Evolutionary conservation across 1,140 invertebrate genomes (phyloP), one percentile per base, ranked within the genome.

Genomic region (Cydia strobilella): DNA sequence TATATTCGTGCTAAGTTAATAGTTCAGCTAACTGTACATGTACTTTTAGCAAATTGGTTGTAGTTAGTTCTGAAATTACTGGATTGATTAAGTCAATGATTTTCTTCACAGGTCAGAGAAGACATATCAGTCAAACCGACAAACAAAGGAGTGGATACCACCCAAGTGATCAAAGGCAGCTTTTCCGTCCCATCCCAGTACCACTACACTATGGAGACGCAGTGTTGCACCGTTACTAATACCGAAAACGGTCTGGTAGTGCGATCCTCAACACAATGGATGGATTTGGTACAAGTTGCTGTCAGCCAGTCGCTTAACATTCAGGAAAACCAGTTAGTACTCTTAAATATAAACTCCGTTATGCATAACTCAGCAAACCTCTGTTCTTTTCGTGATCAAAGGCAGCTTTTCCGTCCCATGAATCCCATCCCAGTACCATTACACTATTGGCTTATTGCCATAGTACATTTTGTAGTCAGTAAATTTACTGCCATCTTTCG

Each of bases 131-230:
- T 84, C 9, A 81, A 77, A 35, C 78, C 90, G 0, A 83, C 79
- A 25, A 78, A 78, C 10, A 82, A 77, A 74, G 93, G 93, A 20
- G 85, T 79, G 0, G 84, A 94, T 25, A 83, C 86, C 2, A 86
- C 86, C 15, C 90, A 94, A 20, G 90, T 93, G 1, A 86, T 95
- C n/a, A 93, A 93, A 75, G 95, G 95, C 0, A 82, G 75, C 13
- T 94, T 94, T 73, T 77, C 86, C 2, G 76, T 93, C 6, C 93
- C 93, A 1, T 77, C 86, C 2, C 95, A 96, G 79, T 95, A 95
- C 79, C 95, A 96, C 82, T 95, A 94, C 73, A 94, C 94, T 0
- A 96, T 96, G 95, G 96, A 96, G 82, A 93, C 95, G 0, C 95
- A 96, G 72, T 93, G 73, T 62, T 95, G 95, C 45, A 88, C 95